Base-by-base conservation (phyloP, 2,797 vertebrate species). In the Ambastaia sidthimunki region DNA sequence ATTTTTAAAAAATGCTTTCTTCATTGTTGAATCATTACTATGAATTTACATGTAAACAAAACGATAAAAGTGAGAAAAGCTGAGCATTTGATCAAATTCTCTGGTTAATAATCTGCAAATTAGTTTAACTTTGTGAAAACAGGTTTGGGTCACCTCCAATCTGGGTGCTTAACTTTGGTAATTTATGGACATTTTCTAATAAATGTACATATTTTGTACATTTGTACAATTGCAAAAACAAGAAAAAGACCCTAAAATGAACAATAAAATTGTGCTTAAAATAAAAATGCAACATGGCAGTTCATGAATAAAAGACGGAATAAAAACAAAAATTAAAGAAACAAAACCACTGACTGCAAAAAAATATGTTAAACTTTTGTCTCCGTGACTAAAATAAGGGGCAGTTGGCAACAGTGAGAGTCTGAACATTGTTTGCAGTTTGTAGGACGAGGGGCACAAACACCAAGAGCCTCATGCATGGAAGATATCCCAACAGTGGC, bases 91-190 rank as follows among this genome's bases (percentile, higher is more conserved):
- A 60, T 69, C 55, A 34, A 69, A 75, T 75, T 66, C 47, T 18
- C 66, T 65, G 28, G 74, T 48, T 41, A 52, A 72, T 18, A 48
- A 70, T 59, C 50, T 54, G 7, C 44, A 59, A 76, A 76, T n/a
- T 37, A 57, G 68, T 54, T 66, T 80, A 44, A 54, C 44, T 78
- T 74, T 57, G 21, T 69, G 69, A 60, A 66, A 57, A 78, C 41
- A 57, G 65, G 68, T 74, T 73, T 70, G 84, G 62, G 62, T 25
- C 76, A 74, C 71, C 82, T 80, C 75, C 62, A 66, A 76, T 82
- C 63, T 57, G 74, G 74, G 69, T 31, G 71, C 67, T 63, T 50
- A 71, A 92, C 86, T 93, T 93, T 92, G 91, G 91, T 89, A 90
- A 90, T 81, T 80, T 68, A 90, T 92, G 91, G 89, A 88, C 71